Evolutionary conservation across 2,888 invertebrate species (phyloP).

Genomic region (Eledona agricola): DNA sequence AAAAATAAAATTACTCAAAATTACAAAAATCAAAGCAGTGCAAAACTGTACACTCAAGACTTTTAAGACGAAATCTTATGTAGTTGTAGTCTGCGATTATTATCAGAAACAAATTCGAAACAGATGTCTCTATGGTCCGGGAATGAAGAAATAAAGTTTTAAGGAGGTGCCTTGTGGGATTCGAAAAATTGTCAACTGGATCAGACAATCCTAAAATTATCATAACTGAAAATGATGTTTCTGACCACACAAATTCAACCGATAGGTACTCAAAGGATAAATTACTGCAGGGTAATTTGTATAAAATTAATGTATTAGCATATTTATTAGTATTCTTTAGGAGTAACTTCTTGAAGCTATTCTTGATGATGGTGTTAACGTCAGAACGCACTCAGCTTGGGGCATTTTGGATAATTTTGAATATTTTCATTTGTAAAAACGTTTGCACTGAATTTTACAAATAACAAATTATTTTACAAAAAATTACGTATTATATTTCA

Average conservation of each 20-base stretch:
- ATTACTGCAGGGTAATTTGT: slow-evolving; percentile 34
- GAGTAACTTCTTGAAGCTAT: slow-evolving; percentile 42
- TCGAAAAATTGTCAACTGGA: slow-evolving; percentile 17
- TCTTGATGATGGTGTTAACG: slow-evolving; percentile 42
- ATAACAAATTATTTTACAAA: too few relatives aligned
- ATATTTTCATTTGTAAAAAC: too few relatives aligned
- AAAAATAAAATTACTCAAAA: too few relatives aligned
- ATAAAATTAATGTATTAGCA: slow-evolving; percentile 2
- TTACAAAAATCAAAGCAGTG: too few relatives aligned
- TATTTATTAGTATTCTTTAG: slow-evolving; percentile 30
- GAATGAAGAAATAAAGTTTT: neutral
- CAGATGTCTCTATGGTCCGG: neutral
- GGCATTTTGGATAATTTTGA: slow-evolving; percentile 48
- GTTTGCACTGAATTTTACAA: too few relatives aligned
- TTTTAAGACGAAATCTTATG: too few relatives aligned
- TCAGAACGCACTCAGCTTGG: slow-evolving; percentile 46
- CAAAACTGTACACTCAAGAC: too few relatives aligned
- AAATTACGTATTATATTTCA: too few relatives aligned
- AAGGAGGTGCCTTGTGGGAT: slow-evolving; percentile 13
- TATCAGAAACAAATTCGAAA: neutral
- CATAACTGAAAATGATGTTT: slow-evolving; percentile 65
- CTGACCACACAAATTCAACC: slow-evolving; percentile 14
- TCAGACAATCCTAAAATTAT: slow-evolving; percentile 63
- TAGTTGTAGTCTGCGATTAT: too few relatives aligned
- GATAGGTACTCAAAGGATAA: slow-evolving; percentile 36